Evolutionary conservation across 2,113 vertebrate genomes (phyloP).

Genomic region (Nothoprocta pentlandii): DNA sequence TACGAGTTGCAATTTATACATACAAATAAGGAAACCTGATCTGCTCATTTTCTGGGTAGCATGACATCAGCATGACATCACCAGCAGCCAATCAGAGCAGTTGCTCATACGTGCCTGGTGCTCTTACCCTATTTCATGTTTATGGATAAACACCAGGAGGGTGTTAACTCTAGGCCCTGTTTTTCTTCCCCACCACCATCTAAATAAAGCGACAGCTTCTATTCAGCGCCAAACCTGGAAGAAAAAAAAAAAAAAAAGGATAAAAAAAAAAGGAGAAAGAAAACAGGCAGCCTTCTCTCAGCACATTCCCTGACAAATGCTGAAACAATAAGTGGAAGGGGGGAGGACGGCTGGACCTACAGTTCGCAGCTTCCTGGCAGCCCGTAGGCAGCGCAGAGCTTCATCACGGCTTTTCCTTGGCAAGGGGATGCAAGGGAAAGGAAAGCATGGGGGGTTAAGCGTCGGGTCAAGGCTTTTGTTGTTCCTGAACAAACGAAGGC

Average conservation of each 20-base stretch:
- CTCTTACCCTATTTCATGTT: constrained; percentile 73
- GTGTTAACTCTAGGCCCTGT: constrained; percentile 70
- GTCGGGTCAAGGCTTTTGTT: constrained; percentile 68
- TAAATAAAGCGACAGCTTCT: constrained; percentile 77
- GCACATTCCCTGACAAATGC: constrained; percentile 60
- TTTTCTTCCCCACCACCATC: constrained; percentile 70
- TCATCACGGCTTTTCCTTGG: not conserved
- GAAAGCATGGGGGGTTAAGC: not conserved
- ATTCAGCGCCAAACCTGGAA: constrained; percentile 62
- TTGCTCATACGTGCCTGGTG: constrained; percentile 51
- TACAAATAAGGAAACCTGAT: constrained; percentile 43
- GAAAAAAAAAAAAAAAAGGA: not conserved
- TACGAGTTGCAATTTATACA: constrained; percentile 47
- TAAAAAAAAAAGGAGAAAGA: not conserved
- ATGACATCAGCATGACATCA: constrained; percentile 76
- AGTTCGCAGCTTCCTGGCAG: constrained; percentile 60
- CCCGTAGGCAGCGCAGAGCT: constrained; percentile 7
- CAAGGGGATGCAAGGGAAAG: not conserved
- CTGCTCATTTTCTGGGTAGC: constrained; percentile 61
- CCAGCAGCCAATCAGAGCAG: constrained; percentile 67
- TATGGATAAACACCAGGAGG: constrained; percentile 74
- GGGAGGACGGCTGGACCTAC: constrained; percentile 46
- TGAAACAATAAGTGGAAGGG: constrained; percentile 75
- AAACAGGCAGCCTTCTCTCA: constrained; percentile 41
- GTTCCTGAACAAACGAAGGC: constrained; percentile 76